Conservation (phyloP, 2,888 invertebrate species). For the Listrodromus nycthemerus region DNA sequence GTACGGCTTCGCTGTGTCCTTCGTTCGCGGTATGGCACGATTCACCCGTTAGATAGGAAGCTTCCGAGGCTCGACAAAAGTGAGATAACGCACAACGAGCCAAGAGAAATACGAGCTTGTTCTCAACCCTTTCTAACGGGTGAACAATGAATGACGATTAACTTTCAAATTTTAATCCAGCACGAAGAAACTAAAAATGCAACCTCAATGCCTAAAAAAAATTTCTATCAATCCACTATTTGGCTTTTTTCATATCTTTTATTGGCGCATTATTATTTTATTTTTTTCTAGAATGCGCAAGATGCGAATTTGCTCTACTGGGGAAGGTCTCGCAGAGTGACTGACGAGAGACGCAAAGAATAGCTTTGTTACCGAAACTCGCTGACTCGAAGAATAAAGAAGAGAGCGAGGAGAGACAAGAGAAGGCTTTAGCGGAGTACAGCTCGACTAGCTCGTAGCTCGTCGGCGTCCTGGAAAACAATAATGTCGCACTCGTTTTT, state of each 20-base stretch:
- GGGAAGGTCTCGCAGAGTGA: slow-evolving; percentile 16
- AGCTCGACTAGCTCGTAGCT: slow-evolving; percentile 32
- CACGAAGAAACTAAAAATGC: neutral
- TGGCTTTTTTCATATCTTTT: neutral
- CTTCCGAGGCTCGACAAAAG: slow-evolving; percentile 38
- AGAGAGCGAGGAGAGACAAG: slow-evolving; percentile 10
- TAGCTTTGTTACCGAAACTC: slow-evolving; percentile 61
- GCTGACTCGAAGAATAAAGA: slow-evolving; percentile 45
- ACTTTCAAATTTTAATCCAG: neutral
- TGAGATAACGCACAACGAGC: slow-evolving; percentile 24
- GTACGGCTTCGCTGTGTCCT: slow-evolving; percentile 31
- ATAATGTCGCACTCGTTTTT: slow-evolving; percentile 72
- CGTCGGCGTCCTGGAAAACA: slow-evolving; percentile 68
- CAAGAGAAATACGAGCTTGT: neutral
- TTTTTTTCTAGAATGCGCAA: neutral
- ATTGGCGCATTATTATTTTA: neutral
- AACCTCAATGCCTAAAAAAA: neutral
- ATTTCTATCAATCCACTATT: neutral
- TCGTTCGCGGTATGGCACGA: slow-evolving; percentile 26
- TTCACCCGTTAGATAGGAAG: slow-evolving; percentile 25
- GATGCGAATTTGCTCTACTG: slow-evolving; percentile 15
- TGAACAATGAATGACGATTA: neutral
- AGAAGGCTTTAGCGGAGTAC: neutral
- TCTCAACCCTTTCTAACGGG: slow-evolving; percentile 7
- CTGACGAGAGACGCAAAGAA: slow-evolving; percentile 49